Percentiles rank a stretch among this genome's conserved stretches.
Conservation (phyloP, 1,140 invertebrate genomes). For the Cataglyphis hispanica region DNA sequence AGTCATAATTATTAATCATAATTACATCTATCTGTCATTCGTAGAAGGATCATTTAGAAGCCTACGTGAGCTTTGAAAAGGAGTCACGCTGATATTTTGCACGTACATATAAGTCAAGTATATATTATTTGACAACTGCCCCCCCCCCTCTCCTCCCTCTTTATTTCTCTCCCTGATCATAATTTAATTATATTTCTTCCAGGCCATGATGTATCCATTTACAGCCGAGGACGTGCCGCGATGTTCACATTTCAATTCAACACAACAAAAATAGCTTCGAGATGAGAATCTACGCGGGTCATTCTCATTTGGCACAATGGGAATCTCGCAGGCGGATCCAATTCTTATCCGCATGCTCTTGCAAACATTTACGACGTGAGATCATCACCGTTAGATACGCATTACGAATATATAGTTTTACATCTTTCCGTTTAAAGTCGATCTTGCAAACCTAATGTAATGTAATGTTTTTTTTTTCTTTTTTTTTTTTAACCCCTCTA, state of each 20-base stretch:
- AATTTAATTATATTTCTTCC: conserved; percentile 21
- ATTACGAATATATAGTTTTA: neutral
- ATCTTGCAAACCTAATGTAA: neutral
- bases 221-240: neutral
- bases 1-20: neutral
- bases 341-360: conserved; percentile 9
- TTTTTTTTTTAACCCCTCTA: too few relatives aligned
- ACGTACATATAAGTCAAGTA: too few relatives aligned
- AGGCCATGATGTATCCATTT: conserved; percentile 1
- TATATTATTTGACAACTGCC: too few relatives aligned
- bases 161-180: neutral
- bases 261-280: neutral
- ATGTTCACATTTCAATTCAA: conserved; percentile 28
- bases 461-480: too few relatives aligned
- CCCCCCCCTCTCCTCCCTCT: too few relatives aligned
- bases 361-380: neutral
- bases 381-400: neutral
- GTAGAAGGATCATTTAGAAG: neutral
- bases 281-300: conserved; percentile 14
- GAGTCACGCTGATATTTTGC: neutral
- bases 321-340: conserved; percentile 16
- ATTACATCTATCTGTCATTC: neutral
- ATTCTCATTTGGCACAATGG: neutral
- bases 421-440: neutral
- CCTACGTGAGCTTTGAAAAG: neutral